Base-by-base conservation (phyloP, 2,113 vertebrate species). In the Tachysurus vachellii region DNA sequence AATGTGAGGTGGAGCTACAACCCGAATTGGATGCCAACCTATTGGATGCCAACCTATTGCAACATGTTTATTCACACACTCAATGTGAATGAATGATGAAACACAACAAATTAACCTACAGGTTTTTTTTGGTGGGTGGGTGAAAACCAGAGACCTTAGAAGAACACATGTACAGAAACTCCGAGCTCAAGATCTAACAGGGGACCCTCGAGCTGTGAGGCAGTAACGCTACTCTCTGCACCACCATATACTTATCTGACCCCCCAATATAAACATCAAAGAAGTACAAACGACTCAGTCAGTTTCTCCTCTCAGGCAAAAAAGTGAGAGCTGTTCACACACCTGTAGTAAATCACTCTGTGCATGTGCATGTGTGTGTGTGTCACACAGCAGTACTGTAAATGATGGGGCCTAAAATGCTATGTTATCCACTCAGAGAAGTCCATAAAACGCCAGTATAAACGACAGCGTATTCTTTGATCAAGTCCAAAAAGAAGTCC, bases 371-470 rank as follows among this genome's bases (percentile, higher is more conserved):
- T 66, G 70, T n/a, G 56, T 53, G n/a, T 90, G 82, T 81, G 68
- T 87, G 85, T 88, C 88, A 86, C 28, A 80, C 76, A 50, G 86
- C 50, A 66, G 6, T 12, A 31, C 57, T 16, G 57, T 85, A 71
- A 89, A 50, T 85, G 75, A 88, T 88, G 90, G 23, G 13, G n/a
- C 87, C 57, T 88, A 64, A 90, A 85, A 83, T 66, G 53, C 28
- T 76, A 61, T 57, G 87, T 91, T 92, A 93, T 93, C 90, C 85
- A 54, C 77, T 66, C 64, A 7, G 14, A 21, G n/a, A 75, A 62
- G 85, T 83, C 80, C 82, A 92, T 92, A 92, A 93, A 94, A 62
- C 79, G 50, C 53, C 36, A 70, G 44, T 59, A 70, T 77, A 70
- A 84, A 82, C 11, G 17, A 70, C 89, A 88, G 86, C 88, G 90